phyloP scores from a whole-genome alignment of 2,113 vertebrate genomes.

The Callocephalon fimbriatum region DNA sequence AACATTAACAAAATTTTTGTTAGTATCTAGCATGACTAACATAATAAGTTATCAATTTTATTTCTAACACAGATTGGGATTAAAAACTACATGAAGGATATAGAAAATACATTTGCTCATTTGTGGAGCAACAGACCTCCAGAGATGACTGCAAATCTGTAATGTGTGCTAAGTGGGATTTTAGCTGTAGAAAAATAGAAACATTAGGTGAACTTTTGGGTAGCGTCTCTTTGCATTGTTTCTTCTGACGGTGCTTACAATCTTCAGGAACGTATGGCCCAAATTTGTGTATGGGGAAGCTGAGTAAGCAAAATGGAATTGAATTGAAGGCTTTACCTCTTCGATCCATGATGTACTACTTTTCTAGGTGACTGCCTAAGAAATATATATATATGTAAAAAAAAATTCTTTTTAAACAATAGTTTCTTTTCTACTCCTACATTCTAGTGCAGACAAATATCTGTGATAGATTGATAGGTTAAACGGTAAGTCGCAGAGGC shows the following conservation, averaged over 20 bases:
- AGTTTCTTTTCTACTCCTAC: not conserved
- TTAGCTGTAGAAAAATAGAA: not conserved
- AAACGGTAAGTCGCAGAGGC: not conserved
- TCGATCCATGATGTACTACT: not conserved
- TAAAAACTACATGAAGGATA: not conserved
- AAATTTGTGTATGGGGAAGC: not conserved
- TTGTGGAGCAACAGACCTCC: not conserved
- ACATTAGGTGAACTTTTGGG: not conserved
- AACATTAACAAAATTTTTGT: not conserved
- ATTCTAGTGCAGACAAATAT: not conserved
- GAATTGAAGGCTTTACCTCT: not conserved
- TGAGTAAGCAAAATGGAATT: not conserved
- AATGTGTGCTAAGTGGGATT: not conserved
- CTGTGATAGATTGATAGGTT: not conserved
- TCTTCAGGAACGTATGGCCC: not conserved
- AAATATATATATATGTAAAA: not conserved
- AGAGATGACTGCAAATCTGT: not conserved
- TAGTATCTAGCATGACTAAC: not conserved
- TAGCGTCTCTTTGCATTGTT: not conserved
- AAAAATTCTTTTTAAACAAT: not conserved
- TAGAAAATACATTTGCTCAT: not conserved
- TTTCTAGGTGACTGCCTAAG: not conserved
- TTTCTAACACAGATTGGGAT: not conserved
- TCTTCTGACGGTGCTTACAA: not conserved
- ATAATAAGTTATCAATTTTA: not conserved